These are phyloP conservation scores for Desoria tigrina DNA, from an alignment of 2,888 invertebrate species.

Conservation along the genomic window DNA sequence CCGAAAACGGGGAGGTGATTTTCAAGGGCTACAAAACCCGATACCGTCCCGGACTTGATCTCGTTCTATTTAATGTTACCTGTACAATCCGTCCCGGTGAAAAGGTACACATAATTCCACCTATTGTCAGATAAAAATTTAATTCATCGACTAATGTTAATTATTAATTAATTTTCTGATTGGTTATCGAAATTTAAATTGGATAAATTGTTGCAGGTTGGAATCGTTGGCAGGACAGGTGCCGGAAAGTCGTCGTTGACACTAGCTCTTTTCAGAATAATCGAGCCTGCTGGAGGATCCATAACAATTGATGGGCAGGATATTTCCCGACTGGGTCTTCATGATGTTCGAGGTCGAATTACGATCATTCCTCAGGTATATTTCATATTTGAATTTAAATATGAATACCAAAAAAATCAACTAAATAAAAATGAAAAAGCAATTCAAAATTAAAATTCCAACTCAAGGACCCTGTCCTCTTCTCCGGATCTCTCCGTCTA, in stretches of 20 bases:
- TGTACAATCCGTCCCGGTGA: constrained; percentile 58
- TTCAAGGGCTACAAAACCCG: constrained; percentile 59
- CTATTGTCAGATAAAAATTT: neutral
- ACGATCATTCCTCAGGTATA: constrained; percentile 73
- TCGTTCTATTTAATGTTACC: constrained; percentile 58
- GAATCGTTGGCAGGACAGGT: constrained; percentile 86
- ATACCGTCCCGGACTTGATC: constrained; percentile 60
- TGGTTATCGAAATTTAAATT: too few species aligned
- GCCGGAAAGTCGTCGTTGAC: constrained; percentile 78
- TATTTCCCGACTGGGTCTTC: constrained; percentile 78
- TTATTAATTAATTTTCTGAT: neutral
- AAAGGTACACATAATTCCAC: constrained; percentile 55
- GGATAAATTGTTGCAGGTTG: constrained; percentile 60
- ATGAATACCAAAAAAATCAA: neutral
- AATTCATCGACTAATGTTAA: neutral
- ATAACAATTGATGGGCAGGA: constrained; percentile 83
- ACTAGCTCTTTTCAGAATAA: constrained; percentile 82
- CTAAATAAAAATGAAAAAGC: neutral
- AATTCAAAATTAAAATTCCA: too few species aligned
- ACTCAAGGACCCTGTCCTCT: constrained; percentile 88
- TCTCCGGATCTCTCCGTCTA: constrained; percentile 84
- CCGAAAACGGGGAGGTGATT: constrained; percentile 58
- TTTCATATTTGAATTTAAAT: neutral
- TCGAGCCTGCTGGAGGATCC: constrained; percentile 78
- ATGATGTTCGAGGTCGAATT: constrained; percentile 77